Evolutionary conservation across 2,113 vertebrate genomes (phyloP).

Genomic region (Myotis yumanensis): DNA sequence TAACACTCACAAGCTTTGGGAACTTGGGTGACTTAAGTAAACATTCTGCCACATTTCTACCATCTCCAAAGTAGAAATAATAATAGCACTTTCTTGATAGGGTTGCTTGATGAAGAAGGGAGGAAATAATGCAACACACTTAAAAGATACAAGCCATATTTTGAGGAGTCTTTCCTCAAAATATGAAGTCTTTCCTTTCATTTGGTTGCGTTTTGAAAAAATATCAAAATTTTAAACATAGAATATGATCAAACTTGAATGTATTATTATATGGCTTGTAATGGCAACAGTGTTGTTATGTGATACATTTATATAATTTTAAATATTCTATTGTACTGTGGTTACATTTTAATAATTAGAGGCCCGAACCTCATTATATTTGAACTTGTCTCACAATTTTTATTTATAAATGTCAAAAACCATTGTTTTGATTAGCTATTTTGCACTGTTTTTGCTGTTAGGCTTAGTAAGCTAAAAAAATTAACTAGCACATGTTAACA

Average conservation of each 20-base stretch:
- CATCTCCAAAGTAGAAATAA: not conserved
- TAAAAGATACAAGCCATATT: not conserved
- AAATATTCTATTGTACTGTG: not conserved
- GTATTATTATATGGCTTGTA: not conserved
- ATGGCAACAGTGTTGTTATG: not conserved
- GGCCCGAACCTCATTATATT: not conserved
- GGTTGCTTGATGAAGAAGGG: not conserved
- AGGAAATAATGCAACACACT: not conserved
- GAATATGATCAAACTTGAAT: not conserved
- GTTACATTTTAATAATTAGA: not conserved
- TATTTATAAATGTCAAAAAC: not conserved
- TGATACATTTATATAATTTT: not conserved
- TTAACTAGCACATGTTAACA: not conserved
- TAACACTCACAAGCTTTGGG: not conserved
- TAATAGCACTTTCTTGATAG: not conserved
- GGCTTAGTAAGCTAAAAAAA: not conserved
- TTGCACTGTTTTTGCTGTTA: not conserved
- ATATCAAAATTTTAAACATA: not conserved
- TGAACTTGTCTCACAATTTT: not conserved
- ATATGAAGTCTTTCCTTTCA: not conserved
- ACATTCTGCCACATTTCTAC: not conserved
- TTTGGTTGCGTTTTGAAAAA: not conserved
- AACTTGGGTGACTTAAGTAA: not conserved
- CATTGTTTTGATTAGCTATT: not conserved
- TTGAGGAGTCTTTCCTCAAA: not conserved